Evolutionary conservation across 2,113 vertebrate genomes (phyloP).

Genomic region (Ictidomys tridecemlineatus): DNA sequence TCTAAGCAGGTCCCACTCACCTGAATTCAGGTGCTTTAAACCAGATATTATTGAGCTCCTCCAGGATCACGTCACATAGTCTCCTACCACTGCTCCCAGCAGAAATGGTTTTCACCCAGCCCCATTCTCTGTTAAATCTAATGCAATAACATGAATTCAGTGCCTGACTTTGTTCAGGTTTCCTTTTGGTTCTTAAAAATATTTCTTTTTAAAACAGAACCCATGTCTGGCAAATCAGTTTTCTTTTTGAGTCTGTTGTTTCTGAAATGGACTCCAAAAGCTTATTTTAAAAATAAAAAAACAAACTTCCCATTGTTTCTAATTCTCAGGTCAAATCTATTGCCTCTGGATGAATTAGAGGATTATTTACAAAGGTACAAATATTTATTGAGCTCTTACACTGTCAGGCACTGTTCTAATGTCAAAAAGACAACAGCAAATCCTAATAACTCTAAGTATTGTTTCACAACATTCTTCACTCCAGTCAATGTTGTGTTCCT

Average conservation of each 20-base stretch:
- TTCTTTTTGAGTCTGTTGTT: not conserved
- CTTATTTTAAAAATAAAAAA: constrained; percentile 5
- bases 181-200: not conserved
- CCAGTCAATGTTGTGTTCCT: not conserved
- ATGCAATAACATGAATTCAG: not conserved
- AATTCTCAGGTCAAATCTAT: not conserved
- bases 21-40: not conserved
- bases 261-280: not conserved
- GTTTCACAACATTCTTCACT: not conserved
- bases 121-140: not conserved
- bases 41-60: not conserved
- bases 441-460: not conserved
- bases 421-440: not conserved
- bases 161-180: not conserved
- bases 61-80: too few relatives aligned
- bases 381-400: not conserved
- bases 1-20: not conserved
- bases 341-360: not conserved
- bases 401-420: not conserved
- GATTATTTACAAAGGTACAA: not conserved
- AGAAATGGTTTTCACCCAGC: too few relatives aligned
- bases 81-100: not conserved
- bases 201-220: not conserved
- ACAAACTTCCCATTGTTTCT: not conserved
- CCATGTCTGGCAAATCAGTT: constrained; percentile 1